Evolutionary conservation across 2,888 invertebrate species (phyloP), one percentile per base, ranked within the genome.

Genomic region (Diogma glabrata): DNA sequence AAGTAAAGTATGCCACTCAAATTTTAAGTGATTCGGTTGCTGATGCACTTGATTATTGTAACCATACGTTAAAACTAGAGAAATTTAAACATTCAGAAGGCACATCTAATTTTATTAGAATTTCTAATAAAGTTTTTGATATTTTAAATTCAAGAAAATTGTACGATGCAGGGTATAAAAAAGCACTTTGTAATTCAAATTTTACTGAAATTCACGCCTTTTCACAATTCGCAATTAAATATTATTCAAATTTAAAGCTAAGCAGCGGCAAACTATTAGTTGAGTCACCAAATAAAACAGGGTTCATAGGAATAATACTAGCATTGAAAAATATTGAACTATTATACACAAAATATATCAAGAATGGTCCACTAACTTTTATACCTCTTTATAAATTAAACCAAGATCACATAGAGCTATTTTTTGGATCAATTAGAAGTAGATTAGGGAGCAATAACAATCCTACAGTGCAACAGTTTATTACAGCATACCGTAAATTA

Each of bases 121-220:
- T 53, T n/a, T 40, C 59, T 14, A 59, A 61, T 53, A 49, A 54
- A 49, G 17, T 56, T 2, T 61, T 61, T 52, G 59, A 61, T 53
- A 52, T 60, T 20, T 53, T 59, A 6, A 59, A 60, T 53, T 54
- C 55, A 14, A 57, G 54, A 51, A 54, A 55, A 50, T 36, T 55
- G 4, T 36, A 36, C 9, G 36, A 36, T 36, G 36, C 9, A 3
- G 36, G 36, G 3, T 36, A 36, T 16, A 36, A 36, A 36, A 36
- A 14, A 36, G 36, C 36, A 7, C 36, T 33, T 33, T 36, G 36
- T 36, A 3, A 36, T 36, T 36, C 19, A 40, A 55, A 40, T 26
- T 47, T 7, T 45, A 19, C 22, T 53, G 54, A 43, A 55, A 51
- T 26, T 56, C 55, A 51, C 43, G 51, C 9, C 53, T 57, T 22